Conservation (phyloP, 2,888 invertebrate genomes). For the Eupithecia dodoneata region DNA sequence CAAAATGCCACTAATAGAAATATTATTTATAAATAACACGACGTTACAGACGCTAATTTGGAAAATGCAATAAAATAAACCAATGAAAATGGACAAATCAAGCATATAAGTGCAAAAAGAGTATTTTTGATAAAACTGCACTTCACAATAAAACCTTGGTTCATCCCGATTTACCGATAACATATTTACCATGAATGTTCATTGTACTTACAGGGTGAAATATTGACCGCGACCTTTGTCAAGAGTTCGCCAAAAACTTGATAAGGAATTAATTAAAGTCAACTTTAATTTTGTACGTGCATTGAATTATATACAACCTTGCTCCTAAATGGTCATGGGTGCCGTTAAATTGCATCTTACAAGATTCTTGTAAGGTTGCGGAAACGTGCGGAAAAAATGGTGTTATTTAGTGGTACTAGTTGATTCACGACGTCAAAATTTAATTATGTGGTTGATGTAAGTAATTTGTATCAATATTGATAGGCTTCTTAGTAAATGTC, state of each 20-base stretch:
- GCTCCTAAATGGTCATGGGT: not conserved
- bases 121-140: not conserved
- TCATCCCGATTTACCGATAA: not conserved
- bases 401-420: not conserved
- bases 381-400: not conserved
- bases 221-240: not conserved
- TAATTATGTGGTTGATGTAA: not conserved
- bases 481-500: not conserved
- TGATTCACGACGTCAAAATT: not conserved
- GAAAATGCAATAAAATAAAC: too few species aligned
- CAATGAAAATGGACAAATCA: too few species aligned
- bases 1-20: too few species aligned
- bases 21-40: too few species aligned
- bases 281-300: not conserved
- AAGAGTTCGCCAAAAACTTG: not conserved
- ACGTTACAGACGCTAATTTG: too few species aligned
- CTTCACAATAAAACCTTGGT: not conserved
- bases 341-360: not conserved
- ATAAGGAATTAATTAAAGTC: not conserved
- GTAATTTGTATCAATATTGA: not conserved
- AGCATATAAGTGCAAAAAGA: not conserved
- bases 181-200: not conserved
- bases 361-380: not conserved
- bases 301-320: constrained; percentile 1
- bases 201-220: not conserved